Conservation (phyloP, 2,797 vertebrate genomes). For the Mus minutoides region DNA sequence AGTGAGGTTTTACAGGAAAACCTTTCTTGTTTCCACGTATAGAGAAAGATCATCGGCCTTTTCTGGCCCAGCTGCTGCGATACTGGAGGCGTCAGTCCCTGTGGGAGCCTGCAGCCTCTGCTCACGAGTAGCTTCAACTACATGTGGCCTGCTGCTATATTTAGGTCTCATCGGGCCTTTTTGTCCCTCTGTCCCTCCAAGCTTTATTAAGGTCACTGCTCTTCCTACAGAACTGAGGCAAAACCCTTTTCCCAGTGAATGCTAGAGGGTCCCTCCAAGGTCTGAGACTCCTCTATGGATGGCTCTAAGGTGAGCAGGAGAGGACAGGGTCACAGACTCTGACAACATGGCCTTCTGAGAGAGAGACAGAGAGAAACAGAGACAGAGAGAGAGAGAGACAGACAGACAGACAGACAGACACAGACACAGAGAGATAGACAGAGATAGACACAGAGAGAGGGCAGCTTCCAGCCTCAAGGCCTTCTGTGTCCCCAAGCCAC, state of each 20-base stretch:
- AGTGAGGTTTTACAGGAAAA: constrained; percentile 72
- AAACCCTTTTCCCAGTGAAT: constrained; percentile 65
- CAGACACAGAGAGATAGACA: neutral
- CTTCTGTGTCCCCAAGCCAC: neutral
- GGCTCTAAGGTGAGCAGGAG: constrained; percentile 61
- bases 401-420: neutral
- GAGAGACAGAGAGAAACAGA: neutral
- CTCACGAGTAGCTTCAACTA: neutral
- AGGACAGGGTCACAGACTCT: neutral
- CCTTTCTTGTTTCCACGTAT: constrained; percentile 58
- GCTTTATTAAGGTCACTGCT: constrained; percentile 39
- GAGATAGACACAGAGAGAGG: neutral
- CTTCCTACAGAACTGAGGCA: neutral
- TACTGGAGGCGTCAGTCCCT: constrained; percentile 31
- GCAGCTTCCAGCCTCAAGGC: fast-evolving
- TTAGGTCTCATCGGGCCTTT: constrained; percentile 26
- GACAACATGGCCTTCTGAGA: neutral
- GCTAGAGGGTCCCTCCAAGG: constrained; percentile 36
- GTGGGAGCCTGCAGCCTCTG: constrained; percentile 26
- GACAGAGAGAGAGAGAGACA: neutral
- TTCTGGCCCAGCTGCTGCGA: constrained; percentile 24
- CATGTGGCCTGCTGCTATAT: neutral
- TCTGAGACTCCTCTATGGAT: constrained; percentile 58
- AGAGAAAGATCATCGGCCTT: constrained; percentile 51
- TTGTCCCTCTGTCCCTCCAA: neutral